Percentiles rank a stretch among this genome's conserved stretches.
Evolutionary conservation across 1,140 invertebrate genomes (phyloP).

Genomic region (Trigoniulus corallinus): DNA sequence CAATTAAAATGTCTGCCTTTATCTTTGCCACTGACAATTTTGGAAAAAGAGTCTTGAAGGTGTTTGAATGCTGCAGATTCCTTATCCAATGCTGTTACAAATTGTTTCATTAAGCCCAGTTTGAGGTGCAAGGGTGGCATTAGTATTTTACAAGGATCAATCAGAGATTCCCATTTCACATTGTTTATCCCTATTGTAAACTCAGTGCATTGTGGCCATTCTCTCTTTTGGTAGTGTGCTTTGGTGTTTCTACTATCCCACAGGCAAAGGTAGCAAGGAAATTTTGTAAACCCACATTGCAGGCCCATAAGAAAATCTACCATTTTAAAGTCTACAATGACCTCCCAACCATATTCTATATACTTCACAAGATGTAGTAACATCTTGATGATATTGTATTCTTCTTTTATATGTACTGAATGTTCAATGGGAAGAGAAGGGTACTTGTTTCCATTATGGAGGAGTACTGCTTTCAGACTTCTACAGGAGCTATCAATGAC

Average conservation of each 20-base stretch:
- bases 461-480: conserved; percentile 22
- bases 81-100: conserved; percentile 23
- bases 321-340: conserved; percentile 25
- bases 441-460: conserved; percentile 22
- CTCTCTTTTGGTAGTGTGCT: too few species aligned
- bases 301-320: conserved; percentile 21
- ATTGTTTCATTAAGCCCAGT: too few species aligned
- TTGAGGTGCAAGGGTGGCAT: conserved; percentile 23
- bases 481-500: conserved; percentile 19
- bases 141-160: conserved; percentile 15
- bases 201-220: too few species aligned
- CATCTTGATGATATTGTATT: conserved; percentile 18
- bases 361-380: conserved; percentile 20
- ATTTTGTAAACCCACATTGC: conserved; percentile 28
- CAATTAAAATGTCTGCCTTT: conserved; percentile 10
- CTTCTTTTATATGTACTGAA: conserved; percentile 20
- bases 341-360: conserved; percentile 19
- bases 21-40: conserved; percentile 13
- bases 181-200: conserved; percentile 18
- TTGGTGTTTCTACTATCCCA: too few species aligned
- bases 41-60: conserved; percentile 14
- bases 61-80: conserved; percentile 19
- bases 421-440: conserved; percentile 17
- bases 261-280: too few species aligned
- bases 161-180: conserved; percentile 14